Conservation (phyloP, 30 jellyfish, hydroid and myxozoan species). For the Turritopsis dohrnii region DNA sequence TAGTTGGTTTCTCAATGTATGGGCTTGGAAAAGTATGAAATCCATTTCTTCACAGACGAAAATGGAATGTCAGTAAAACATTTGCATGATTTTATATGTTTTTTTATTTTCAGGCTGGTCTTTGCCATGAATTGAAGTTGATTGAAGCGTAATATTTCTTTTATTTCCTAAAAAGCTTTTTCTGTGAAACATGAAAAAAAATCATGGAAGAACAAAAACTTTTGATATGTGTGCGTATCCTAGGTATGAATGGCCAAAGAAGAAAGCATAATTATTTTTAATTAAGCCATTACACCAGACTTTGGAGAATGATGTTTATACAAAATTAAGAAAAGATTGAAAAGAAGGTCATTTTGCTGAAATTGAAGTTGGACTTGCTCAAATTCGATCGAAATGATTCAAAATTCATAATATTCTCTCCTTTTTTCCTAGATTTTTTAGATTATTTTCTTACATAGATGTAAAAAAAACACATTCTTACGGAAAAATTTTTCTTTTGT, state of each 20-base stretch:
- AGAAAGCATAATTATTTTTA: no score
- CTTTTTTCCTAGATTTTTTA: background rate
- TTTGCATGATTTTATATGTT: background rate
- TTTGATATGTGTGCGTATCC: no score
- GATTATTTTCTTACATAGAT: background rate
- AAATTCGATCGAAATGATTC: no score
- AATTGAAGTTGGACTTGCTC: no score
- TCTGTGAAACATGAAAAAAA: no score
- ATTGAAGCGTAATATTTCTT: conserved; percentile 70
- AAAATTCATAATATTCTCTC: background rate
- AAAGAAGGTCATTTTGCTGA: no score
- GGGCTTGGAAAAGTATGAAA: conserved; percentile 71
- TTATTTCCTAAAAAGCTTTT: no score
- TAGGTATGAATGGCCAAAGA: no score
- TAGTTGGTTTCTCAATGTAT: conserved; percentile 76
- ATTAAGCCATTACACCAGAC: no score
- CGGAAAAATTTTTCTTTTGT: background rate
- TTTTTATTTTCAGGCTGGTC: conserved; percentile 40
- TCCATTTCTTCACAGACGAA: background rate
- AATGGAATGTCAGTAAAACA: background rate
- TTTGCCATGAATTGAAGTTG: conserved; percentile 30
- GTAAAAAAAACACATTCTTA: background rate
- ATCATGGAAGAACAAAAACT: no score
- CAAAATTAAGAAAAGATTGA: no score
- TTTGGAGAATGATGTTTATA: no score